Conservation (phyloP, 2,113 vertebrate species). For the Chloebia gouldiae region DNA sequence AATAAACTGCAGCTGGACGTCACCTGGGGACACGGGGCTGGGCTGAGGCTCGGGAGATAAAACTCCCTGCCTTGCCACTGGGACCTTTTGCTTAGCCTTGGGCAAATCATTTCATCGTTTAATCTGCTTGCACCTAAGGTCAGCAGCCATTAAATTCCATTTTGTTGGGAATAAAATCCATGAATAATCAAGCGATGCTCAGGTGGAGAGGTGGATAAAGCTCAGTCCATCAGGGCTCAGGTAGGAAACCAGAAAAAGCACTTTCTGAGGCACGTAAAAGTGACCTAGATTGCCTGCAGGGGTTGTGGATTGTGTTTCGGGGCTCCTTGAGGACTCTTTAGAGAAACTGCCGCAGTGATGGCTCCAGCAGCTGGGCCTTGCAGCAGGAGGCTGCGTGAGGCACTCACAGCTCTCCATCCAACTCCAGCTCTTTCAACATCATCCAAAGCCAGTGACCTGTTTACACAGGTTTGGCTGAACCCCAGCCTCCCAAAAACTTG, state of each 20-base stretch:
- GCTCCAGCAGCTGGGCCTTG: neutral
- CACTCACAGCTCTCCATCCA: neutral
- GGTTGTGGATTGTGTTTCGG: neutral
- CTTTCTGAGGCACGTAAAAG: neutral
- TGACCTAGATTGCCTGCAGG: neutral
- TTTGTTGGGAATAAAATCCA: neutral
- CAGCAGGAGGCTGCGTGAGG: neutral
- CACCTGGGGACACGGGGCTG: neutral
- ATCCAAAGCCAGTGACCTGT: neutral
- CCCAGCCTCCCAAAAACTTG: neutral
- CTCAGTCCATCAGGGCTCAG: neutral
- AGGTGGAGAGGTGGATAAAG: neutral
- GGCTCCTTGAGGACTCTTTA: neutral
- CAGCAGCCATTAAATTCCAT: neutral
- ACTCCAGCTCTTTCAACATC: neutral
- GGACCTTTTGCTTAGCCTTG: slow-evolving; percentile 44
- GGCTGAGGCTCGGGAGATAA: slow-evolving; percentile 17
- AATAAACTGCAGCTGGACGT: slow-evolving; percentile 29
- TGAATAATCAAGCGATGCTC: neutral
- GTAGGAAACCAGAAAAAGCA: neutral
- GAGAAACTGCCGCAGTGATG: neutral
- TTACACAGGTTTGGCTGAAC: neutral
- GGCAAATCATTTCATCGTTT: slow-evolving; percentile 44
- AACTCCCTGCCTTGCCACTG: slow-evolving; percentile 15
- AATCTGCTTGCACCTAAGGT: slow-evolving; percentile 22